Evolutionary conservation across 2,113 vertebrate genomes (phyloP).

Genomic region (Ophiodon elongatus): DNA sequence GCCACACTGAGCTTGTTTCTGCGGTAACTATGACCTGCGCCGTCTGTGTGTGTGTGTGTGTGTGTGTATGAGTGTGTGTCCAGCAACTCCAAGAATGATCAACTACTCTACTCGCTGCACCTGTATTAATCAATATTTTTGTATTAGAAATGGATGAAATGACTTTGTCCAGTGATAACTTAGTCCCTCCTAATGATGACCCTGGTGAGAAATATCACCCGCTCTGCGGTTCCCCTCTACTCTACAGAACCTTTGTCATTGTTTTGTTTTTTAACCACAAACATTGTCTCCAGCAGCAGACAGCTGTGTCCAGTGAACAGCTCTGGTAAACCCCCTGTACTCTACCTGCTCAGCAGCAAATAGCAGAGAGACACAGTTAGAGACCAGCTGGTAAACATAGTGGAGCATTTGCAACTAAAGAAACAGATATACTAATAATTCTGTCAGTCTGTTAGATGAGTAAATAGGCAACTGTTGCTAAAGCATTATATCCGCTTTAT

Average conservation of each 20-base stretch:
- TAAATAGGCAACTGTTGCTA: no score
- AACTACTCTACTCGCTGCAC: not conserved
- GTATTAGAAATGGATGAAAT: not conserved
- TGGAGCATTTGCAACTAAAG: no score
- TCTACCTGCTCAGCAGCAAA: no score
- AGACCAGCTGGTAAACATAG: no score
- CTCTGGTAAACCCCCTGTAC: no score
- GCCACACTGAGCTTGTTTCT: conserved; percentile 79
- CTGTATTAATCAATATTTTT: not conserved
- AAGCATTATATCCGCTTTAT: no score
- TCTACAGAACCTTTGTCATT: not conserved
- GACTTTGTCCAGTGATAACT: not conserved
- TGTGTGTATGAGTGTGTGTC: not conserved
- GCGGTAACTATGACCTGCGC: conserved; percentile 68
- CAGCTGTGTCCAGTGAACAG: not conserved
- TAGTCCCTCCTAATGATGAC: not conserved
- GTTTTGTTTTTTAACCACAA: not conserved
- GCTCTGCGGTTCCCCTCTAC: not conserved
- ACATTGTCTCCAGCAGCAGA: not conserved
- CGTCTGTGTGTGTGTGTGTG: not conserved
- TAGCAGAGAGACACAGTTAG: no score
- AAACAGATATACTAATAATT: no score
- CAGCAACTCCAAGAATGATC: not conserved
- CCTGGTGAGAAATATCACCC: not conserved
- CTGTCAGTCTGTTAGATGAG: no score